Percentiles rank a stretch among this genome's conserved stretches.
These are phyloP conservation scores for Sciurus niger DNA, from an alignment of 2,113 vertebrate species.

Conservation along the genomic window DNA sequence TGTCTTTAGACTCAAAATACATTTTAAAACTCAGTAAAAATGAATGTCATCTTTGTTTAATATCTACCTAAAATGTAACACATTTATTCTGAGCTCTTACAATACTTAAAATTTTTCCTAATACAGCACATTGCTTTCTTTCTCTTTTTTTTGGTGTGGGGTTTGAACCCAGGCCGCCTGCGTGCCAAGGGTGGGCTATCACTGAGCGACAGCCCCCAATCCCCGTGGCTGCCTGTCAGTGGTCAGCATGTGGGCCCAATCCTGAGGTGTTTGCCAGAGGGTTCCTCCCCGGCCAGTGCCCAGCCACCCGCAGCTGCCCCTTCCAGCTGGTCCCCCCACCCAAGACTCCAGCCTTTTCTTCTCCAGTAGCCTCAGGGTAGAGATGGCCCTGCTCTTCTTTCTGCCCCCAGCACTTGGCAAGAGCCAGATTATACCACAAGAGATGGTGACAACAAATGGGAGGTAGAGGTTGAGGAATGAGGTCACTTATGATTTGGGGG, in stretches of 20 bases:
- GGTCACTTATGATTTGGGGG: not conserved
- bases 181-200: not conserved
- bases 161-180: not conserved
- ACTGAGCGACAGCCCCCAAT: too few relatives aligned
- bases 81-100: conserved; percentile 39
- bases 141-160: not conserved
- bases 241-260: not conserved
- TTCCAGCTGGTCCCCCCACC: rapidly evolving
- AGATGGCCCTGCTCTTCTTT: not conserved
- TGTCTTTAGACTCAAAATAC: conserved; percentile 40
- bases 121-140: not conserved
- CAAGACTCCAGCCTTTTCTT: not conserved
- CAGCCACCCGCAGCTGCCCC: too few relatives aligned
- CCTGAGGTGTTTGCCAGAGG: not conserved
- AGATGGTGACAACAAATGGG: not conserved
- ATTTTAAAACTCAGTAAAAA: conserved; percentile 57
- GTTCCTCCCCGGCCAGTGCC: not conserved
- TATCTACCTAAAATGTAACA: not conserved
- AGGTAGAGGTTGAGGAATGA: not conserved
- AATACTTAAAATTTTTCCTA: not conserved
- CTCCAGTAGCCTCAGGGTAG: not conserved
- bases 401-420: not conserved
- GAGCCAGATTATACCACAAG: not conserved
- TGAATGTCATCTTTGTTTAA: conserved; percentile 53
- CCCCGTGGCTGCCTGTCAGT: not conserved